Conservation (phyloP, 2,113 vertebrate genomes). For the Xerus inauris region DNA sequence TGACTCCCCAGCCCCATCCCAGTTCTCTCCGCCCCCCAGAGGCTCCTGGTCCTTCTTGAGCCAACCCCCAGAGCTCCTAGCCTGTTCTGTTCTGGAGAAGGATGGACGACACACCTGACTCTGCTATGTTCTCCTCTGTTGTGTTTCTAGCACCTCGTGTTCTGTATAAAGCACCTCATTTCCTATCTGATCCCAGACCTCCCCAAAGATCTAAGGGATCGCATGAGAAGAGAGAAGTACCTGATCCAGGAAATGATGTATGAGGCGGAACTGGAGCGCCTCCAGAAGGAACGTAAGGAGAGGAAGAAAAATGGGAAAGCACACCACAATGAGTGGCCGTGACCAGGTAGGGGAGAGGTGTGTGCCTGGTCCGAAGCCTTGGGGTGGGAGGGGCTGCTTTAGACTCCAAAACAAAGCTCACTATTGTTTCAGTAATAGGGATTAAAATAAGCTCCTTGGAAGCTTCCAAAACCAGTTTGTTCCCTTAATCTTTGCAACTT, state of each 20-base stretch:
- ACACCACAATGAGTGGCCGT: constrained; percentile 95
- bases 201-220: constrained; percentile 96
- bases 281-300: constrained; percentile 94
- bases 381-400: accelerated
- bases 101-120: constrained; percentile 35
- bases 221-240: constrained; percentile 98
- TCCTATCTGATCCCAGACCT: constrained; percentile 98
- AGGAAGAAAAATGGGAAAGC: constrained; percentile 91
- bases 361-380: accelerated
- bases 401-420: background rate
- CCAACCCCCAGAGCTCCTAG: background rate
- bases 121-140: constrained; percentile 68
- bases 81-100: background rate
- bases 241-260: constrained; percentile 99
- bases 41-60: background rate
- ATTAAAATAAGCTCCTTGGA: background rate
- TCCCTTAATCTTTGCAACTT: background rate
- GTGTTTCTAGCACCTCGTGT: constrained; percentile 94
- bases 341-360: constrained; percentile 80
- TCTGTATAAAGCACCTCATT: constrained; percentile 97
- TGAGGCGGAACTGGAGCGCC: constrained; percentile 94
- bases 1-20: too few species aligned
- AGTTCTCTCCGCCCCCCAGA: too few species aligned
- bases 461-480: background rate
- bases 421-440: background rate